Percentiles rank a stretch among this genome's conserved stretches.
Evolutionary conservation across 2,113 vertebrate genomes (phyloP).

Genomic region (Galemys pyrenaicus): DNA sequence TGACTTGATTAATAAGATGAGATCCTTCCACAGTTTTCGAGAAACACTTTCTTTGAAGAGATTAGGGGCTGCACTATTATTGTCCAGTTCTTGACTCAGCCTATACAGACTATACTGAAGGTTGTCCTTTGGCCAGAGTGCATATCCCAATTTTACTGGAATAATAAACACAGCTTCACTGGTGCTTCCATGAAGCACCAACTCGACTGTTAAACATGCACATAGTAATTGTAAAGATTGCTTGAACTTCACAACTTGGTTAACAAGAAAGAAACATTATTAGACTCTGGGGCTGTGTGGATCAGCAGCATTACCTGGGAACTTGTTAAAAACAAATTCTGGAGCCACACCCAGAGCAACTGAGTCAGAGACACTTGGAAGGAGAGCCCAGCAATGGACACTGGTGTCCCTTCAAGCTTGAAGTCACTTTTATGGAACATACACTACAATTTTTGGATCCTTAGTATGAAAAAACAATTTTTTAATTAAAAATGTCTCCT

Average conservation of each 20-base stretch:
- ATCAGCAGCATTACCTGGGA: background rate
- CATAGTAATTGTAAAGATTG: background rate
- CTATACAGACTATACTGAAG: background rate
- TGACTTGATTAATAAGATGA: constrained; percentile 15
- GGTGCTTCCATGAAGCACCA: background rate
- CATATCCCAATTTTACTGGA: background rate
- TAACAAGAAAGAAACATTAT: background rate
- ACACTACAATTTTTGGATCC: background rate
- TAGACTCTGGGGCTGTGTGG: background rate
- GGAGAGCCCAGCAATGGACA: background rate
- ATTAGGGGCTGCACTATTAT: background rate
- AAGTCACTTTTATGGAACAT: background rate
- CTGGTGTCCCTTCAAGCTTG: background rate
- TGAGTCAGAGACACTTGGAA: background rate
- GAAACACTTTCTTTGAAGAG: constrained; percentile 30
- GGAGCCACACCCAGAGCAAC: background rate
- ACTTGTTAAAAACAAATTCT: background rate
- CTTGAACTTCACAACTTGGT: background rate
- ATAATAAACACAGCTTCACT: background rate
- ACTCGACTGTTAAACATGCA: background rate
- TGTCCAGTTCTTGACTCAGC: background rate
- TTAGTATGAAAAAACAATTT: background rate
- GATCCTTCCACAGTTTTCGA: background rate
- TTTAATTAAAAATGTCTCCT: background rate
- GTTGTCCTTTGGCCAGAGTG: background rate